Evolutionary conservation across 2,797 vertebrate species (phyloP), one percentile per base, ranked within the genome.

Genomic region (Echeneis naucrates): DNA sequence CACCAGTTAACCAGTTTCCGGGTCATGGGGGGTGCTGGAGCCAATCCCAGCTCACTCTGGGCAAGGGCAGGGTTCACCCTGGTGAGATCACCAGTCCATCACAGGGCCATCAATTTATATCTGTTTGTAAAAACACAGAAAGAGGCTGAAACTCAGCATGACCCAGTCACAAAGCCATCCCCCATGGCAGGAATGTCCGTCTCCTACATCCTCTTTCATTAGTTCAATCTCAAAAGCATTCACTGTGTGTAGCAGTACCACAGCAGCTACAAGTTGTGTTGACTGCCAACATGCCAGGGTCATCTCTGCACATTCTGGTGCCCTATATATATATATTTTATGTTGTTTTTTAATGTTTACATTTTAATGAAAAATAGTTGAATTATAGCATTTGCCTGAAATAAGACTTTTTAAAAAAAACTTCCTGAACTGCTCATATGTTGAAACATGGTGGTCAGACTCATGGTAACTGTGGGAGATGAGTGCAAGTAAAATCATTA

Each of bases 171-270:
- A 71, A 52, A 78, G 50, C 38, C 8, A 47, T 9, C 27, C 63
- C 17, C n/a, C 16, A n/a, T n/a, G n/a, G n/a, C n/a, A 32, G 37
- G 56, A 47, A 59, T 55, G 57, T 51, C 58, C 67, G 53, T 74
- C 56, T 59, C 71, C 32, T 3, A n/a, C 35, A 59, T 63, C 56
- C 3, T 33, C 42, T 62, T 57, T 11, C 50, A 82, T 72, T 78
- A 82, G 84, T 82, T 38, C 38, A n/a, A 33, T 52, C 68, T 73
- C 48, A 76, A 80, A 70, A 80, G 72, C 60, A 11, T 48, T 51
- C 47, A 38, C 47, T 69, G 59, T 68, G 56, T 67, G 54, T 65
- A 62, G 44, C 9, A 52, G 44, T n/a, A 5, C 50, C 73, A 70
- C 35, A 44, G 71, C 63, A 77, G 33, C 48, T 27, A n/a, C 53